phyloP scores from a whole-genome alignment of 2,888 invertebrate genomes.

The Priocnemis perturbator region DNA sequence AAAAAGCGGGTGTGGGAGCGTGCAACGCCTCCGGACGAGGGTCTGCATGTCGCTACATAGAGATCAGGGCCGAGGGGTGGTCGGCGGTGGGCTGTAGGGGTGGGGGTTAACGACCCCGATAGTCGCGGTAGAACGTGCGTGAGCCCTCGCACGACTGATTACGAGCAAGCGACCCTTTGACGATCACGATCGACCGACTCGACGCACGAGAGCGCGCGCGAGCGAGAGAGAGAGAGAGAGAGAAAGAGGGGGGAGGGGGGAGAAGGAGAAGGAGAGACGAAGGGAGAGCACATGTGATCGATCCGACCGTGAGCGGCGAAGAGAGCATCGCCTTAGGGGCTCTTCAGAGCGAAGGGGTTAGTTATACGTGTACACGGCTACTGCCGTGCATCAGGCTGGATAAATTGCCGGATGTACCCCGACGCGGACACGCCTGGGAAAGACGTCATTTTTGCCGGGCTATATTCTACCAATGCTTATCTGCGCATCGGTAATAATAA shows the following conservation, averaged over 20 bases:
- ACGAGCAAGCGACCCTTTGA: slow-evolving; percentile 65
- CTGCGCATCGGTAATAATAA: no score
- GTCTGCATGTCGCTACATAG: slow-evolving; percentile 2
- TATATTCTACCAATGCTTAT: no score
- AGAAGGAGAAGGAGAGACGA: slow-evolving; percentile 29
- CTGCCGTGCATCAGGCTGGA: slow-evolving; percentile 58
- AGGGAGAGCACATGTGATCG: slow-evolving; percentile 54
- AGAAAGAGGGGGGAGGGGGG: slow-evolving; percentile 16
- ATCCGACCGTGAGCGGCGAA: slow-evolving; percentile 58
- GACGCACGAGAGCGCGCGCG: slow-evolving; percentile 44
- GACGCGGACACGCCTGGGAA: slow-evolving; percentile 42
- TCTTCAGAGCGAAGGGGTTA: slow-evolving; percentile 57
- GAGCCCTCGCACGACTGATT: slow-evolving; percentile 66
- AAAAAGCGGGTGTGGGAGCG: slow-evolving; percentile 5
- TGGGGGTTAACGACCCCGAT: slow-evolving; percentile 64
- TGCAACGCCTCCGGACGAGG: slow-evolving; percentile 9
- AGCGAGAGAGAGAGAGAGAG: slow-evolving; percentile 29
- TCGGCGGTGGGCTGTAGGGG: slow-evolving; percentile 19
- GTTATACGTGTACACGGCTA: slow-evolving; percentile 56
- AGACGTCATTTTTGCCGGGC: slow-evolving; percentile 38
- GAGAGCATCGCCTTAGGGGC: slow-evolving; percentile 62
- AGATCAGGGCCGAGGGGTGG: slow-evolving; percentile 24
- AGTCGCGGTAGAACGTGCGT: slow-evolving; percentile 64
- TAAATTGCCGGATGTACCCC: slow-evolving; percentile 59
- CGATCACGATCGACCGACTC: slow-evolving; percentile 62